Evolutionary conservation across 2,888 invertebrate species (phyloP).

Genomic region (Protophormia terraenovae): DNA sequence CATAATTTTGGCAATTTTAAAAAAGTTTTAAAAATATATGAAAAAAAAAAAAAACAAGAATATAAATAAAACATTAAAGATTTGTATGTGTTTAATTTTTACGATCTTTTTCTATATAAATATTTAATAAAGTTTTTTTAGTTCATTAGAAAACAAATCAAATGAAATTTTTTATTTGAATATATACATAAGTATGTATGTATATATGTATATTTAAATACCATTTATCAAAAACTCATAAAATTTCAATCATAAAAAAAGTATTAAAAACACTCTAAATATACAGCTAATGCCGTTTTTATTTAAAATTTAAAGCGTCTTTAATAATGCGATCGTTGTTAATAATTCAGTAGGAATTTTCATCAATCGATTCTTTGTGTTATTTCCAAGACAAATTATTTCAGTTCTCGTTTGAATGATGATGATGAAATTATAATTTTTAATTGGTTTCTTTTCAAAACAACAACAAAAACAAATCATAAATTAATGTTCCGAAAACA

Average conservation of each 20-base stretch:
- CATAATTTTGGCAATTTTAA: not conserved
- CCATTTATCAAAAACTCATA: conserved; percentile 27
- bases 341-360: conserved; percentile 2
- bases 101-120: not conserved
- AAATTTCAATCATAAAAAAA: conserved; percentile 13
- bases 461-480: not conserved
- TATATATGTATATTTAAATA: conserved; percentile 23
- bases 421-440: conserved; percentile 11
- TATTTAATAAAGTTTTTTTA: conserved; percentile 13
- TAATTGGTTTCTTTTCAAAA: conserved; percentile 9
- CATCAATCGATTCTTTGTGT: not conserved
- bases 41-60: not conserved
- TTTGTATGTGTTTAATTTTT: conserved; percentile 2
- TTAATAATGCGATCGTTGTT: conserved; percentile 13
- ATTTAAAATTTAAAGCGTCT: not conserved
- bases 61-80: not conserved
- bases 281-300: not conserved
- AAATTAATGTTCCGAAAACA: not conserved
- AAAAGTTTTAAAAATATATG: not conserved
- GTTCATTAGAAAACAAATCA: conserved; percentile 32
- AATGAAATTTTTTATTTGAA: no score
- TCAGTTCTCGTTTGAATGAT: conserved; percentile 11
- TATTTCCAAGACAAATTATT: conserved; percentile 33
- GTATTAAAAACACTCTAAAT: conserved; percentile 9
- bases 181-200: no score